Conservation (phyloP, 2,113 vertebrate genomes). For the Mus spicilegus region DNA sequence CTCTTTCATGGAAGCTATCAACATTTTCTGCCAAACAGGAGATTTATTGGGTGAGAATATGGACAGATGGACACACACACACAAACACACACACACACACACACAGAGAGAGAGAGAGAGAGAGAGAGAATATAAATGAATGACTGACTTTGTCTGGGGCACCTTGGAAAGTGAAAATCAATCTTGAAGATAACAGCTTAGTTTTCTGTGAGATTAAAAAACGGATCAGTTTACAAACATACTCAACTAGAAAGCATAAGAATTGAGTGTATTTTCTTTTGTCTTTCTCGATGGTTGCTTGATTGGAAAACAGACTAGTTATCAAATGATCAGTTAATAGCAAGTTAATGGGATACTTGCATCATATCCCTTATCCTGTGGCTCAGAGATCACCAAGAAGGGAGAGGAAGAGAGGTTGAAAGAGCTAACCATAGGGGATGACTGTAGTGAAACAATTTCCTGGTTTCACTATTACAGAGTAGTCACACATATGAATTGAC, state of each 20-base stretch:
- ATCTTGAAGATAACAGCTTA: conserved; percentile 77
- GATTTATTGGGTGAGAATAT: conserved; percentile 80
- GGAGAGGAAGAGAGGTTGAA: background rate
- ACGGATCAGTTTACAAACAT: conserved; percentile 21
- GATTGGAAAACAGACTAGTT: conserved; percentile 19
- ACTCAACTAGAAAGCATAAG: conserved; percentile 33
- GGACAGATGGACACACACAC: conserved; percentile 4
- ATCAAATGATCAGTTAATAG: conserved; percentile 2
- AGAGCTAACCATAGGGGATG: background rate
- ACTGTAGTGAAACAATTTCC: background rate
- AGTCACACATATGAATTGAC: background rate
- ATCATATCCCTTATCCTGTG: background rate
- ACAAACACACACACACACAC: conserved; percentile 33
- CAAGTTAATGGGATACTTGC: background rate
- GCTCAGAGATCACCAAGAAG: background rate
- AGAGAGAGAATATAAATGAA: too few relatives aligned
- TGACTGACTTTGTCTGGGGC: conserved; percentile 73
- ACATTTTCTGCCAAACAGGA: conserved; percentile 73
- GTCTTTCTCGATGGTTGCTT: background rate
- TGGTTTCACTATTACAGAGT: too few relatives aligned
- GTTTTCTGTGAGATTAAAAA: conserved; percentile 46
- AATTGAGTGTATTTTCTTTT: conserved; percentile 13
- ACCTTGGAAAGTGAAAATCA: conserved; percentile 81
- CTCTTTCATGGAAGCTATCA: conserved; percentile 79
- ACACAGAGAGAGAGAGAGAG: background rate